Evolutionary conservation across 2,888 invertebrate genomes (phyloP), one percentile per base, ranked within the genome.

Genomic region (Drosophila subquinaria): DNA sequence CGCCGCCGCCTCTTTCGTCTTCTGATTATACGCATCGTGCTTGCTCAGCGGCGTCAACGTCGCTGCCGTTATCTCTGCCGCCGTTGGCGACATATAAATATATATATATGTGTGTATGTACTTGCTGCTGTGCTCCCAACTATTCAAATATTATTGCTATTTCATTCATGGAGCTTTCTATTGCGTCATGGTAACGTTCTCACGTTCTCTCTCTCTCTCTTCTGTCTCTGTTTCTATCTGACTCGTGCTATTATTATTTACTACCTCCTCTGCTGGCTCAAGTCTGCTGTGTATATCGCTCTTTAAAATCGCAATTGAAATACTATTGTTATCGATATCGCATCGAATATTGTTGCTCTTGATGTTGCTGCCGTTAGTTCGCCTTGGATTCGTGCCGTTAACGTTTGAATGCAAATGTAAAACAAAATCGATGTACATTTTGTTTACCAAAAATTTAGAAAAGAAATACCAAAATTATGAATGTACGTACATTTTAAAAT

Each of bases 401-500:
- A 47, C 38, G 59, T 55, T 72, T 35, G 43, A 62, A 48, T 73
- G 43, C 59, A 52, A 45, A 48, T 60, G 40, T n/a, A 62, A 59
- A 47, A 23, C 40, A 56, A 66, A 61, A 50, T 57, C 59, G 15
- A 59, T 73, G 52, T 48, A 60, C 75, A 79, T 81, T 79, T 81
- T 78, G 79, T 75, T 79, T 4, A 67, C 63, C 56, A 53, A 40
- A 30, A 79, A 79, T 79, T 79, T 79, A 38, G 78, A 81, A 17
- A 57, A 57, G 38, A 53, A 76, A 76, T 38, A 51, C 51, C 51
- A 61, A 70, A 43, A 45, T 38, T 33, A 35, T 65, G 11, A 45
- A 53, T 15, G n/a, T 61, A 33, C 43, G 45, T 33, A 56, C 36
- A 72, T 57, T 69, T 15, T 38, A 59, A 59, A 59, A 59, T 48